Evolutionary conservation across 1,140 invertebrate species (phyloP).

Genomic region (Holotrichia oblita): DNA sequence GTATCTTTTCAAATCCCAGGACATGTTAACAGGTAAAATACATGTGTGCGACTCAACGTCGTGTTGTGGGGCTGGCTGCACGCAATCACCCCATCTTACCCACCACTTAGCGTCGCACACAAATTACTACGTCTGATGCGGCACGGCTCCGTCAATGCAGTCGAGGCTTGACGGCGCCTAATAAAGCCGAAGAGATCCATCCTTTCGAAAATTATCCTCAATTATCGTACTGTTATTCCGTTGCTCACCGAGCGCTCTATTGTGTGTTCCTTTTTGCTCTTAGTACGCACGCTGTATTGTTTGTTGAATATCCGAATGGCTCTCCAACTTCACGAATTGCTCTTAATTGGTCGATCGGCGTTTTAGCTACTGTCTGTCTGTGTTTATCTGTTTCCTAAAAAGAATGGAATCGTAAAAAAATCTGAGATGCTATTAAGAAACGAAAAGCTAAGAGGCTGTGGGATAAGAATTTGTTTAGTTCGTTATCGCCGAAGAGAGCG

Average conservation of each 20-base stretch:
- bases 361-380: constrained; percentile 8
- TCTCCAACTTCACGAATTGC: background rate
- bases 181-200: constrained; percentile 9
- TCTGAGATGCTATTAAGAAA: background rate
- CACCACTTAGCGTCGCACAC: constrained; percentile 2
- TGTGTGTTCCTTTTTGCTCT: background rate
- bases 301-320: background rate
- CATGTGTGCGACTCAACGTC: background rate
- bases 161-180: constrained; percentile 8
- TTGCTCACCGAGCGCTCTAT: background rate
- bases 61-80: constrained; percentile 5
- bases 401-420: background rate
- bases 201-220: constrained; percentile 16
- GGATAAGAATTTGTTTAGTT: background rate
- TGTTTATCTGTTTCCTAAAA: background rate
- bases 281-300: background rate
- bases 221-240: background rate
- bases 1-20: background rate
- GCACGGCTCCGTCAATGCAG: background rate
- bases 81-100: constrained; percentile 19
- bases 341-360: background rate
- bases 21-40: constrained; percentile 21
- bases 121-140: constrained; percentile 7
- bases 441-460: background rate
- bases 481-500: background rate